Evolutionary conservation across 2,888 invertebrate species (phyloP).

Genomic region (Agapostemon virescens): DNA sequence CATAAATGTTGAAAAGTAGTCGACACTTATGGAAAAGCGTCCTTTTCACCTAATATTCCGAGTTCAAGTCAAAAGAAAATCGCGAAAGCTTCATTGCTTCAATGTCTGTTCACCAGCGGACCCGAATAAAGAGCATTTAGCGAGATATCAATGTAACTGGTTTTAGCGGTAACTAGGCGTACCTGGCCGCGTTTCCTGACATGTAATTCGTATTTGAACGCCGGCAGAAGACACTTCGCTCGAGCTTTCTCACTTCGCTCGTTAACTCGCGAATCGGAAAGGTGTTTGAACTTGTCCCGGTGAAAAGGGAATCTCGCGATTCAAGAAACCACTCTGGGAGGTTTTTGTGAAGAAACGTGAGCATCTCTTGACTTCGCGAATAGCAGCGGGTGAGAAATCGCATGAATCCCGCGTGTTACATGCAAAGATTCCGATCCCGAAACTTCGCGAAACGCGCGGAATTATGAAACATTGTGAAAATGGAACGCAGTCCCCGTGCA

Average conservation of each 20-base stretch:
- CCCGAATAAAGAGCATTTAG: neutral
- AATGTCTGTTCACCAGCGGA: neutral
- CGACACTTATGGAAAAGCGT: too few species aligned
- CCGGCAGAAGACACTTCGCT: neutral
- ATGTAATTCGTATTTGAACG: neutral
- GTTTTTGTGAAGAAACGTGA: neutral
- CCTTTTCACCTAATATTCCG: neutral
- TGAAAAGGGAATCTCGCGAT: slow-evolving; percentile 2
- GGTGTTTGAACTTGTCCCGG: neutral
- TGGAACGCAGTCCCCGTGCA: neutral
- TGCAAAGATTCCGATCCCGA: neutral
- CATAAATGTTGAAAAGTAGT: too few species aligned
- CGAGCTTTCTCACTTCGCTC: slow-evolving; percentile 1
- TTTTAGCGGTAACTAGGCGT: neutral
- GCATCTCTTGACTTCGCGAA: slow-evolving; percentile 2
- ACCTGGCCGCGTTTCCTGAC: neutral
- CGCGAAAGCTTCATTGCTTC: neutral
- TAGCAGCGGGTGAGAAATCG: neutral
- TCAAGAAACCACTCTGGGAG: neutral
- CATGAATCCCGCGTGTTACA: slow-evolving; percentile 2
- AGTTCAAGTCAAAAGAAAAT: neutral
- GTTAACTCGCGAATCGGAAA: slow-evolving; percentile 21
- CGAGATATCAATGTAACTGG: neutral
- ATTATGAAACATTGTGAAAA: slow-evolving; percentile 1
- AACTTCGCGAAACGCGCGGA: neutral